These are phyloP conservation scores for Protosalanx chinensis DNA, from an alignment of 2,797 vertebrate species.

Conservation along the genomic window DNA sequence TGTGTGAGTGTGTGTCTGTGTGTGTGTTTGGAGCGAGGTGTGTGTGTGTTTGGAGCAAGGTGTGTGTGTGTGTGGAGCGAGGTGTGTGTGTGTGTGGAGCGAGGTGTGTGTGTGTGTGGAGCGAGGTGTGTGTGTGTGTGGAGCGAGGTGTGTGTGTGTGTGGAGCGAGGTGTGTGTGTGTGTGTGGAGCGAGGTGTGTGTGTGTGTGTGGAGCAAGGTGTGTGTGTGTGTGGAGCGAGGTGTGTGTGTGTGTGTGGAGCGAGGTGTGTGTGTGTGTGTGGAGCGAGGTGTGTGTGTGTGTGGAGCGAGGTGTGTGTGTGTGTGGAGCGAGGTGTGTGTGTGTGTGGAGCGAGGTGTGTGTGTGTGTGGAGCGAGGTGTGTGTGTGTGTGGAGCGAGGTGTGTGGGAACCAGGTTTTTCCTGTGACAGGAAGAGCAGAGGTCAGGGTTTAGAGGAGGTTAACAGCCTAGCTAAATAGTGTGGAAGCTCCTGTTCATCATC, in stretches of 20 bases:
- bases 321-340: constrained; percentile 1
- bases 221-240: constrained; percentile 7
- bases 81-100: neutral
- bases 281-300: neutral
- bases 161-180: neutral
- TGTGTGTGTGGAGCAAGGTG: neutral
- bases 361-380: constrained; percentile 23
- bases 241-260: too few species aligned
- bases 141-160: constrained; percentile 10
- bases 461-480: constrained; percentile 41
- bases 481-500: constrained; percentile 36
- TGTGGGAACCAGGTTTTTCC: constrained; percentile 41
- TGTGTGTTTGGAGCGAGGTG: constrained; percentile 3
- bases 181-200: neutral
- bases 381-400: neutral
- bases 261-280: constrained; percentile 28
- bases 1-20: neutral
- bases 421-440: constrained; percentile 53
- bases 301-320: neutral
- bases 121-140: neutral
- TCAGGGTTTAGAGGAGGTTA: constrained; percentile 44
- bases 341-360: neutral
- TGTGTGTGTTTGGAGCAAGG: too few species aligned
- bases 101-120: constrained; percentile 27
- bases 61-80: constrained; percentile 24